Evolutionary conservation across 2,888 invertebrate species (phyloP), one percentile per base, ranked within the genome.

Genomic region (Aethes cnicana): DNA sequence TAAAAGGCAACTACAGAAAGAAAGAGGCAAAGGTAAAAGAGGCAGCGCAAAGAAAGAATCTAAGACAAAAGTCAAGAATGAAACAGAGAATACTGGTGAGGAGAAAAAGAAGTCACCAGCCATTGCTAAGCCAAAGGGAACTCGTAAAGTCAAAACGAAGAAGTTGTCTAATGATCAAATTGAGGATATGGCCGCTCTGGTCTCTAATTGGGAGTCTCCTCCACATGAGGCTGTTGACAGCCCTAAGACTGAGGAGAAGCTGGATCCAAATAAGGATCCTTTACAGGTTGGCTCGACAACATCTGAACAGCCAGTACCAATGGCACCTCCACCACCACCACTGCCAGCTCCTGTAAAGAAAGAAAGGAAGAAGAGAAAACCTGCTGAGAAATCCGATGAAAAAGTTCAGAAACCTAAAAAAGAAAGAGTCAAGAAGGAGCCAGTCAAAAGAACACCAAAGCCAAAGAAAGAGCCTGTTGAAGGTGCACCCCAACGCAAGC

Each of bases 191-290:
- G 75, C 78, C 4, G 77, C 77, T 20, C 63, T 80, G 1, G 53
- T 87, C 1, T 80, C 84, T 0, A 80, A 72, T 47, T 88, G 84
- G 82, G 81, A 86, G 1, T 82, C 87, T 0, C 83, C 82, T 3
- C 80, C 82, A 1, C 81, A 84, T 47, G 59, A 57, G 3, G 69
- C 73, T 21, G 74, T 35, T 20, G 25, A n/a, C 4, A 35, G 36
- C 11, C 36, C 53, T 18, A 42, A 36, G 8, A 18, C 37, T 20
- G 48, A 25, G 20, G 43, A 30, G 3, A 36, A 47, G 21, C 8
- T 8, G 14, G 39, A 72, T 23, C 47, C 47, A 2, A 56, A 39
- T 14, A 14, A 26, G 9, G 53, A 33, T 11, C 57, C 52, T 6
- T 17, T 47, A 39, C 63, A 63, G 26, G 57, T 63, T 5, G 69